Conservation (phyloP, 2,888 invertebrate genomes). For the Muscina levida region DNA sequence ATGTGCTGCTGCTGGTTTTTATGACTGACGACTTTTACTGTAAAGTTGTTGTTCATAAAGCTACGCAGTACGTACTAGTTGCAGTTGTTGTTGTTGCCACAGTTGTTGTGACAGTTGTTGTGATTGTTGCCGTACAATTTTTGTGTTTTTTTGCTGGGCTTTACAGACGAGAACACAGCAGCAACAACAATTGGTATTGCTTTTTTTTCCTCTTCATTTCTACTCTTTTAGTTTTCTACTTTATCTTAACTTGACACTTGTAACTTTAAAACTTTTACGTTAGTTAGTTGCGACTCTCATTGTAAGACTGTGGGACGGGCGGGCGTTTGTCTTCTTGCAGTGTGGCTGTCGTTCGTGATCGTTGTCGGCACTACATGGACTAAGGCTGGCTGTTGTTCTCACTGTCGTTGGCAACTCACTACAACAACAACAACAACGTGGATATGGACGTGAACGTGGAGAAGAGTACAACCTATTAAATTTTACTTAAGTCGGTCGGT, state of each 20-base stretch:
- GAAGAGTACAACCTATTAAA: no score
- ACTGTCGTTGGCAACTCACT: constrained; percentile 16
- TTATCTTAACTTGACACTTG: constrained; percentile 46
- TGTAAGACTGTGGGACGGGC: no score
- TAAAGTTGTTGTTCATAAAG: neutral
- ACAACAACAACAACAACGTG: constrained; percentile 10
- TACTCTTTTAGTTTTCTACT: constrained; percentile 26
- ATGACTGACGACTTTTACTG: neutral
- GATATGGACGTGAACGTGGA: no score
- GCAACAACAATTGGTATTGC: no score
- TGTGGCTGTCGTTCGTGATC: neutral
- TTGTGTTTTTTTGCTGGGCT: constrained; percentile 30
- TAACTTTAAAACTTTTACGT: constrained; percentile 36
- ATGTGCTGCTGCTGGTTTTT: neutral
- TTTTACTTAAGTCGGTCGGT: neutral
- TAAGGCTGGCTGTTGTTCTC: constrained; percentile 3
- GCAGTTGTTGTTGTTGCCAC: neutral
- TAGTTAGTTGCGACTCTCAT: no score
- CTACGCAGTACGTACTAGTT: neutral
- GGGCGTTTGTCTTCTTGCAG: no score
- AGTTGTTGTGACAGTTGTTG: constrained; percentile 2
- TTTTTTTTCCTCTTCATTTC: no score
- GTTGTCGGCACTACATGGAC: no score
- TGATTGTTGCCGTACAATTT: neutral
- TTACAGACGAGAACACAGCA: no score